phyloP scores from a whole-genome alignment of 2,888 invertebrate species.

The Drosophila ustulata region DNA sequence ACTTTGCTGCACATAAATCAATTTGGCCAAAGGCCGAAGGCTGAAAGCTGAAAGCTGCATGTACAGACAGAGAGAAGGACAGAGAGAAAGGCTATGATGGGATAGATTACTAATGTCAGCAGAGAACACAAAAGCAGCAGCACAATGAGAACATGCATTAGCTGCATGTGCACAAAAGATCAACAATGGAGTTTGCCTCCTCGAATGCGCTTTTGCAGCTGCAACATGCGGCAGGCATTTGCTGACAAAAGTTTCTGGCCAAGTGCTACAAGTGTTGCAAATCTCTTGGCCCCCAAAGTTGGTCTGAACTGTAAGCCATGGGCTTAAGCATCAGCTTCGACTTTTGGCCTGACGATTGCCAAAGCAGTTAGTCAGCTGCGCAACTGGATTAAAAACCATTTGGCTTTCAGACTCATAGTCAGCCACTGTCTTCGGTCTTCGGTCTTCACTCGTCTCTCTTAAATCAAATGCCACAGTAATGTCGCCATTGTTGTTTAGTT shows the following conservation, averaged over 20 bases:
- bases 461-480: slow-evolving; percentile 59
- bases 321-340: slow-evolving; percentile 45
- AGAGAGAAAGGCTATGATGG: not conserved
- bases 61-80: not conserved
- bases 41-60: slow-evolving; percentile 13
- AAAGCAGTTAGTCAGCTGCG: slow-evolving; percentile 56
- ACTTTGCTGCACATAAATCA: slow-evolving; percentile 71
- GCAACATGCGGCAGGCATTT: slow-evolving; percentile 36
- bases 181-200: slow-evolving; percentile 42
- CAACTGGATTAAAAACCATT: slow-evolving; percentile 59
- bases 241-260: slow-evolving; percentile 55
- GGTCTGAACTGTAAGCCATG: slow-evolving; percentile 71
- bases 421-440: not conserved
- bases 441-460: slow-evolving; percentile 1
- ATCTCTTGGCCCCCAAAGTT: slow-evolving; percentile 57
- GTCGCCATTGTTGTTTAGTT: slow-evolving; percentile 16
- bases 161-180: slow-evolving; percentile 58
- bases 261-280: slow-evolving; percentile 66
- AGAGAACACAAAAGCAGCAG: slow-evolving; percentile 53
- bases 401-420: slow-evolving; percentile 16
- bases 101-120: slow-evolving; percentile 73
- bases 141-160: slow-evolving; percentile 64
- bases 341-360: slow-evolving; percentile 43
- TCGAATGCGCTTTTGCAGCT: slow-evolving; percentile 33
- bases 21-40: slow-evolving; percentile 40